Percentiles rank a stretch among this genome's conserved stretches.
These are phyloP conservation scores for Hydrozoanthus gracilis DNA, from an alignment of 92 coral and sea anemone species.

Conservation along the genomic window DNA sequence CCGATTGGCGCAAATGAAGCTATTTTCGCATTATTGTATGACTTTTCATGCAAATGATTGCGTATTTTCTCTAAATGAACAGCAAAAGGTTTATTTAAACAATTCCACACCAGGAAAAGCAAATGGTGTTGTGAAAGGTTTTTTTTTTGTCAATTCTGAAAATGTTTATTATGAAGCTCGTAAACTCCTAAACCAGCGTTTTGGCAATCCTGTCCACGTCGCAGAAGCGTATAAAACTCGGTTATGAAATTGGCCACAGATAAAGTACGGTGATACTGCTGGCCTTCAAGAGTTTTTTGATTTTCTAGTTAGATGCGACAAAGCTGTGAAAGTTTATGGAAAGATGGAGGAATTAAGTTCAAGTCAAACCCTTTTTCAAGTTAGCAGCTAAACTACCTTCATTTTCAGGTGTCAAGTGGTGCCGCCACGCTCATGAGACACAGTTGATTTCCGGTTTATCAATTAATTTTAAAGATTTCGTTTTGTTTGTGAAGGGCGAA, in stretches of 20 bases:
- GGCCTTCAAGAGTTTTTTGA: slow-evolving; percentile 66
- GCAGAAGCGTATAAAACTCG: slow-evolving; percentile 46
- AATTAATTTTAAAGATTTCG: slow-evolving; percentile 42
- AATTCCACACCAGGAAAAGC: too few relatives aligned
- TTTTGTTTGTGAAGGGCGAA: too few relatives aligned
- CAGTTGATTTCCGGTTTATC: slow-evolving; percentile 20
- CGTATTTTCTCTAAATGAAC: too few relatives aligned
- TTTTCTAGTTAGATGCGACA: slow-evolving; percentile 58
- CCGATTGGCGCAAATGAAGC: too few relatives aligned
- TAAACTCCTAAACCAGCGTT: slow-evolving; percentile 27
- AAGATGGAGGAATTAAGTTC: slow-evolving; percentile 56
- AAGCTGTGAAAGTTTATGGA: slow-evolving; percentile 54
- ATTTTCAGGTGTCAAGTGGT: slow-evolving; percentile 60
- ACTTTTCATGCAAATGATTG: too few relatives aligned
- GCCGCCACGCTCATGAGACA: slow-evolving; percentile 51
- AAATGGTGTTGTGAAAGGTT: slow-evolving; percentile 64
- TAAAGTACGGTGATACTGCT: slow-evolving; percentile 52
- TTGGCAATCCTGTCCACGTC: background rate
- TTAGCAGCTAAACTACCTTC: slow-evolving; percentile 60
- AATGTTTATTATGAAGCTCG: slow-evolving; percentile 52
- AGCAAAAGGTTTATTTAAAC: too few relatives aligned
- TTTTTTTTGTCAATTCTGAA: slow-evolving; percentile 54
- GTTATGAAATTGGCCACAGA: slow-evolving; percentile 56
- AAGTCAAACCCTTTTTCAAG: slow-evolving; percentile 33
- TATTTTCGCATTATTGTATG: too few relatives aligned